Percentiles rank a stretch among this genome's conserved stretches.
phyloP scores from a whole-genome alignment of 2,888 invertebrate species.

The Corythucha ciliata region DNA sequence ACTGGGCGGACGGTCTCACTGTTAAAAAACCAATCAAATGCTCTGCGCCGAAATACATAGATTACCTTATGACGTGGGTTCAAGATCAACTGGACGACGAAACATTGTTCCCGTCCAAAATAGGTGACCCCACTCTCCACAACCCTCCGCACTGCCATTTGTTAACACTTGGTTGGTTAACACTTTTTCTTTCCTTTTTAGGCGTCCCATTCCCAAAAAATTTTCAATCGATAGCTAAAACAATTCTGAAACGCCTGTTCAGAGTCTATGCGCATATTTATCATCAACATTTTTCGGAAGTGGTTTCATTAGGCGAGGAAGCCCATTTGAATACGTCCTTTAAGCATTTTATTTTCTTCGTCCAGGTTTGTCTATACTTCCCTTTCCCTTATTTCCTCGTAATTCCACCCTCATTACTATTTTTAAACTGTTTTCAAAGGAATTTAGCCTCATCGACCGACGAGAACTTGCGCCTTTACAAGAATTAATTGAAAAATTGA shows the following conservation, averaged over 20 bases:
- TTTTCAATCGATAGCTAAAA: constrained; percentile 92
- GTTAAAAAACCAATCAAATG: constrained; percentile 98
- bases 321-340: constrained; percentile 99
- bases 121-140: constrained; percentile 53
- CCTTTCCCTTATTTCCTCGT: no score
- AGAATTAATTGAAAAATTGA: constrained; percentile 92
- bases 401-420: constrained; percentile 11
- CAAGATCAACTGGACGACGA: constrained; percentile 99
- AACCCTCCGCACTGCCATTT: no score
- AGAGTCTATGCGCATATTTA: constrained; percentile 99
- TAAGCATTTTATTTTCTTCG: constrained; percentile 98
- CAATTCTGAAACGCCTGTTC: constrained; percentile 94
- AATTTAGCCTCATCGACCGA: constrained; percentile 93
- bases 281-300: constrained; percentile 97
- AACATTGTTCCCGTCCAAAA: constrained; percentile 95
- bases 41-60: constrained; percentile 97
- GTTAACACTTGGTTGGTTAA: not conserved
- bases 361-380: constrained; percentile 57
- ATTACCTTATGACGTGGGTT: constrained; percentile 99
- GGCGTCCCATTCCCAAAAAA: constrained; percentile 98
- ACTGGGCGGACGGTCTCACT: constrained; percentile 98
- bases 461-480: constrained; percentile 93
- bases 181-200: constrained; percentile 40
- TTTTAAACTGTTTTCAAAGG: no score
- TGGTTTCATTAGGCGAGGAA: constrained; percentile 94